Base-by-base conservation (phyloP, 2,888 invertebrate genomes). In the Rosalia funebris region DNA sequence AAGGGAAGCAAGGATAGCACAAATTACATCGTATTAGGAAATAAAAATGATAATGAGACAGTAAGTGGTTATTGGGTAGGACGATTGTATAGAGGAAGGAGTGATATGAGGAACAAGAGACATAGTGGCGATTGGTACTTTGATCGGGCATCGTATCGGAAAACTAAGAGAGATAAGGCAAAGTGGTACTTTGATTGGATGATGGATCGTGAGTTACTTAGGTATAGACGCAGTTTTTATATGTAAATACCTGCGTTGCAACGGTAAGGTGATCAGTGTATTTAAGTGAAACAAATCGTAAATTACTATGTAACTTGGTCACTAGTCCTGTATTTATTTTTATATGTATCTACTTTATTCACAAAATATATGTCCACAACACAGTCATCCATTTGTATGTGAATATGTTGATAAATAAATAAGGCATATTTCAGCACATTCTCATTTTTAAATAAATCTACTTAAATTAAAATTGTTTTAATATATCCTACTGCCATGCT, bases 171-270 rank as follows among this genome's bases (percentile, higher is more conserved):
- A 16, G 71, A 76, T 53, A 77, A 75, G 50, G 76, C 75, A 10
- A 69, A 71, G 54, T 79, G 78, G 79, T 78, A 79, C 63, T 78
- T 78, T 64, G 72, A 75, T 36, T 76, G 75, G 73, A 79, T 79
- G 79, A 67, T 72, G 46, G 70, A 71, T 41, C 71, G 78, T 46
- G 75, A 75, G 19, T 3, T 57, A 2, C 32, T 57, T 10, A 2
- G 56, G 41, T 41, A 48, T 14, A 57, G 37, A 12, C 19, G 48
- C 10, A 45, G 34, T 60, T 15, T 34, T 57, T 25, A 44, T 25
- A 44, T 20, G 20, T 44, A 20, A 25, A 11, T 5, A n/a, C n/a
- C n/a, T n/a, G n/a, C n/a, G n/a, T n/a, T n/a, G n/a, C 2, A 10
- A 19, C 42, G 12, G 19, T 1, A 20, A 1, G 9, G 12, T 1